Evolutionary conservation across 2,888 invertebrate genomes (phyloP).

Genomic region (Ophioninae sp.): DNA sequence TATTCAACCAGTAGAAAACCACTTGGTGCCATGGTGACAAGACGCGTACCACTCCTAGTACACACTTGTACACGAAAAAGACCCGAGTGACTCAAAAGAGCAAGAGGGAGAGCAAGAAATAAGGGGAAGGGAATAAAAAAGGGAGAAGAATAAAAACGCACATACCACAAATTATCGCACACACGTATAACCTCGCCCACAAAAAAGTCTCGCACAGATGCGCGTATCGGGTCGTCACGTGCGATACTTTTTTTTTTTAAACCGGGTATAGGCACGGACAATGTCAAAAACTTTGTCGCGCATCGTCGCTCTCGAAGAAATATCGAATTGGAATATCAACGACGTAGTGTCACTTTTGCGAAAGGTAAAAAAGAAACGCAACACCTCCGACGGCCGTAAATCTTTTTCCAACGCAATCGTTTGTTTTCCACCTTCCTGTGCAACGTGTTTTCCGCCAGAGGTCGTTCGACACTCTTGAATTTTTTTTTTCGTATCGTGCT

Average conservation of each 20-base stretch:
- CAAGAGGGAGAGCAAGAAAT: background rate
- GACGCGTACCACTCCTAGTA: conserved; percentile 38
- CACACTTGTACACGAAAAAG: conserved; percentile 51
- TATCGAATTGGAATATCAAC: conserved; percentile 75
- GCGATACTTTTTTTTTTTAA: conserved; percentile 65
- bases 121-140: background rate
- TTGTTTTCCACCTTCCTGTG: background rate
- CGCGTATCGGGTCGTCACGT: conserved; percentile 70
- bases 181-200: conserved; percentile 67
- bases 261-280: conserved; percentile 67
- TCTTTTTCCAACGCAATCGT: background rate
- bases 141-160: conserved; percentile 48
- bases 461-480: conserved; percentile 47
- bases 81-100: conserved; percentile 55
- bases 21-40: conserved; percentile 55
- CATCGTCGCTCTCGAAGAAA: conserved; percentile 73
- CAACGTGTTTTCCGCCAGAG: conserved; percentile 19
- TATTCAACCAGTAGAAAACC: conserved; percentile 55
- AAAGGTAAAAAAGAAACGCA: conserved; percentile 73
- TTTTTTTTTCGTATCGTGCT: conserved; percentile 17
- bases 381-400: background rate
- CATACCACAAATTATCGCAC: conserved; percentile 65
- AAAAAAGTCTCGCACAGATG: conserved; percentile 71
- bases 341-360: conserved; percentile 74
- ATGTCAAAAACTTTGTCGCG: conserved; percentile 74